Evolutionary conservation across 2,888 invertebrate species (phyloP), one percentile per base, ranked within the genome.

Genomic region (Cephus pulcher): DNA sequence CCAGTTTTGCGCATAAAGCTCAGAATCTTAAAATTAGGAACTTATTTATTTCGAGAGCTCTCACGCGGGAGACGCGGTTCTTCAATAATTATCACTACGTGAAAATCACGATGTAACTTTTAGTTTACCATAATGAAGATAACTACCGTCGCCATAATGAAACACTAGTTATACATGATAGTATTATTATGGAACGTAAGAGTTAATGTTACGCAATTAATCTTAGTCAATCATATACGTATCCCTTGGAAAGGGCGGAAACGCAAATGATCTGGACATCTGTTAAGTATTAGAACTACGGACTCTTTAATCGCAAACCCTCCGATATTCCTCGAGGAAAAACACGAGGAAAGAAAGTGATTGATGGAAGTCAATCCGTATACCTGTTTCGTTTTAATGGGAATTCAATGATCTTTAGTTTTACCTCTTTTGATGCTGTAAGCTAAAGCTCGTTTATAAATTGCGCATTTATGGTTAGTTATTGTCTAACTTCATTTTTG

Each of bases 1-100:
- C 90, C 90, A 90, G 85, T 90, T 89, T 90, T 87, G 85, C 84
- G 85, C 86, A 81, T 85, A 77, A 76, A 71, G 71, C 71, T 71
- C 71, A 71, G 71, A 4, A 33, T 71, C n/a, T 68, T 33, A 35
- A 12, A 71, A 75, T 73, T 76, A 78, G 78, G 78, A 78, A 78
- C 78, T 78, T 73, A 33, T 71, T 78, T 73, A 76, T 78, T 78
- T 73, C 76, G 78, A 78, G 23, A 34, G 34, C 71, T 71, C 71
- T 71, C 56, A 15, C 56, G 56, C 56, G 56, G 56, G 56, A 56
- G 56, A 56, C 56, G 9, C 23, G 9, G 9, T 2, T 56, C 56
- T 23, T 56, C 56, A 1, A 56, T 56, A 9, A 9, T 56, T 40
- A 40, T 15, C 56, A 9, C 9, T 9, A 9, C 23, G 15, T 9